Evolutionary conservation across 2,113 vertebrate species (phyloP).

Genomic region (Tauraco erythrolophus): DNA sequence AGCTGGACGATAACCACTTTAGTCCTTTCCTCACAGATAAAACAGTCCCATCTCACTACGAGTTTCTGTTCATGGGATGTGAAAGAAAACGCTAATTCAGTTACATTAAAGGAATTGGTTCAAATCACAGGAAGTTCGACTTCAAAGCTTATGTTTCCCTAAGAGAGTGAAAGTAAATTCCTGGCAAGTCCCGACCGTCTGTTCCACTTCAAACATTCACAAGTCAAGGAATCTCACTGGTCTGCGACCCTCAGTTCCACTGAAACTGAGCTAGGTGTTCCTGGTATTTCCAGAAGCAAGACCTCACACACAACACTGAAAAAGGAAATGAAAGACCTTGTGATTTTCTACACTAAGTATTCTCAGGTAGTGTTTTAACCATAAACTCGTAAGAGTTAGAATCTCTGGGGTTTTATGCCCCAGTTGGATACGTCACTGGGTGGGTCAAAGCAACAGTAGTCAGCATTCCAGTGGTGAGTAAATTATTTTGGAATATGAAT

Average conservation of each 20-base stretch:
- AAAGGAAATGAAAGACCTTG: neutral
- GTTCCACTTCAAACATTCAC: neutral
- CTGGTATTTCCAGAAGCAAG: neutral
- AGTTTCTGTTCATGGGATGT: neutral
- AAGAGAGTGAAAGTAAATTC: neutral
- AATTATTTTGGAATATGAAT: neutral
- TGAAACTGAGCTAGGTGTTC: neutral
- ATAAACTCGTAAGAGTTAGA: neutral
- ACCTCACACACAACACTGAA: neutral
- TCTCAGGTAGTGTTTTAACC: neutral
- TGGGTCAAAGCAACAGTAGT: neutral
- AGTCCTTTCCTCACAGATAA: neutral
- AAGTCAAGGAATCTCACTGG: neutral
- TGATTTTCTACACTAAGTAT: neutral
- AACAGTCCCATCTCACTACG: neutral
- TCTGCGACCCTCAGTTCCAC: neutral
- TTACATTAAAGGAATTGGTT: neutral
- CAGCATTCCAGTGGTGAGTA: neutral
- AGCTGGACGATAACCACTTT: neutral
- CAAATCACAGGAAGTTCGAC: neutral
- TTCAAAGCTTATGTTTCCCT: neutral
- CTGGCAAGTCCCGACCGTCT: neutral
- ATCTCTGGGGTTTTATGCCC: neutral
- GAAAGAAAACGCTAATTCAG: neutral
- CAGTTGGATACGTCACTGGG: neutral